A percentile compares a stretch with the other conserved stretches of the same genome.
These are phyloP conservation scores for Thymelicus sylvestris DNA, from an alignment of 2,888 invertebrate species.

Conservation along the genomic window DNA sequence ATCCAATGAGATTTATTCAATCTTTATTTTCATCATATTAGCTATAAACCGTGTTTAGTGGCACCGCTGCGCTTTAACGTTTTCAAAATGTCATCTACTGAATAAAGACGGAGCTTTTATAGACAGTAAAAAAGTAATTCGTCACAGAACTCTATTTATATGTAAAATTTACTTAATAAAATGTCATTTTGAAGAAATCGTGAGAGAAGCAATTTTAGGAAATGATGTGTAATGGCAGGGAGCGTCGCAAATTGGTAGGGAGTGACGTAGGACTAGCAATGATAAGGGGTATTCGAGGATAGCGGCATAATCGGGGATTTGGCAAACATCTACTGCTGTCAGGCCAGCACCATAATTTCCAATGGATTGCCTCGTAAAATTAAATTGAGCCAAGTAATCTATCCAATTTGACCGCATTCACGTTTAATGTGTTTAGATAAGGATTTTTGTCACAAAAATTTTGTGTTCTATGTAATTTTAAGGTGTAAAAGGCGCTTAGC, in stretches of 20 bases:
- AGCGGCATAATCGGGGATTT: conserved; percentile 66
- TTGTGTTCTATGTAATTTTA: too few species aligned
- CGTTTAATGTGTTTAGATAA: conserved; percentile 16
- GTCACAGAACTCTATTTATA: conserved; percentile 64
- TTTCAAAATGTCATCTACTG: conserved; percentile 31
- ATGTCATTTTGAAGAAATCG: conserved; percentile 56
- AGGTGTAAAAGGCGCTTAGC: too few species aligned
- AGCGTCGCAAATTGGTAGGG: conserved; percentile 34
- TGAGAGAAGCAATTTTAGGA: conserved; percentile 46
- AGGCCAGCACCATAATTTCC: conserved; percentile 62
- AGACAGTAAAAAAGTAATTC: conserved; percentile 59
- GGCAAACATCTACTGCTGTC: conserved; percentile 59
- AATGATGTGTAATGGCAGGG: conserved; percentile 18
- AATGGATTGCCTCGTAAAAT: conserved; percentile 72
- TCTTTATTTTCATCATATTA: conserved; percentile 32
- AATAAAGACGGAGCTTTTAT: conserved; percentile 41
- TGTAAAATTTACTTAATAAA: conserved; percentile 72
- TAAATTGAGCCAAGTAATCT: conserved; percentile 82
- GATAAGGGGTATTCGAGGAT: conserved; percentile 26
- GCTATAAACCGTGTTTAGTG: conserved; percentile 31
- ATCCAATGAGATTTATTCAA: conserved; percentile 16
- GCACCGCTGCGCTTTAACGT: conserved; percentile 21
- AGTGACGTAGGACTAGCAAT: conserved; percentile 2
- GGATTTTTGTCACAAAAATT: too few species aligned
- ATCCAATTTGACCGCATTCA: conserved; percentile 72